Base-by-base conservation (phyloP, 2,113 vertebrate species). In the Pampusana beccarii region DNA sequence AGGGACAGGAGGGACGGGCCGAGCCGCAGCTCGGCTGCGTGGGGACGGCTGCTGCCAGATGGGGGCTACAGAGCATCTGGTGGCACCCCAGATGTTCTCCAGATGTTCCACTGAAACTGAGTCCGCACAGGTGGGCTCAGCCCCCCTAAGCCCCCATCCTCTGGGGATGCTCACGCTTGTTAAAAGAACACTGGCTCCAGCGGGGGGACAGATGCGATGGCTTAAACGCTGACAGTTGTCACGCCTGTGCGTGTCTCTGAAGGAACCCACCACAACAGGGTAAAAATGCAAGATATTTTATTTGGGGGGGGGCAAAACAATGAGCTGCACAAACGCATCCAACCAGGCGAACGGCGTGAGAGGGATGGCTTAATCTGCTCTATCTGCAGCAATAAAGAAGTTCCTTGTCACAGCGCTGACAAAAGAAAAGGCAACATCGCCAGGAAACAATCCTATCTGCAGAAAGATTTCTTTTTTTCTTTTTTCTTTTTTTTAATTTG, bases 401-500 rank as follows among this genome's bases (percentile, higher is more conserved):
- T 83, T 94, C 83, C 95, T 89, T 92, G 80, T 93, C 92, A 31
- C 82, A 48, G 77, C 13, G 8, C 82, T 16, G 31, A 75, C 82
- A 86, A 95, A 94, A 94, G 95, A 88, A 92, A 90, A 96, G 88
- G 69, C 88, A 67, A 71, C 90, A 81, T 80, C 2, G 2, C 69
- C 73, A 81, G 88, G 57, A 92, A 95, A 96, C 93, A 97, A 96
- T 96, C 84, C 58, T 96, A 97, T 96, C 95, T 96, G 90, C 80
- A 53, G 84, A 57, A 72, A 85, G 74, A 88, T 80, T 88, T 54
- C 34, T 82, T 65, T 16, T 46, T n/a, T 26, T 44, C 14, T 24
- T n/a, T 51, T 53, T 34, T 67, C 53, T 51, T 42, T 80, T 94
- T 94, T 79, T 72, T 77, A 95, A 94, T 95, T 96, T 91, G 86